phyloP scores from a whole-genome alignment of 35 echinoderm and acorn worm species.

The Apostichopus californicus region DNA sequence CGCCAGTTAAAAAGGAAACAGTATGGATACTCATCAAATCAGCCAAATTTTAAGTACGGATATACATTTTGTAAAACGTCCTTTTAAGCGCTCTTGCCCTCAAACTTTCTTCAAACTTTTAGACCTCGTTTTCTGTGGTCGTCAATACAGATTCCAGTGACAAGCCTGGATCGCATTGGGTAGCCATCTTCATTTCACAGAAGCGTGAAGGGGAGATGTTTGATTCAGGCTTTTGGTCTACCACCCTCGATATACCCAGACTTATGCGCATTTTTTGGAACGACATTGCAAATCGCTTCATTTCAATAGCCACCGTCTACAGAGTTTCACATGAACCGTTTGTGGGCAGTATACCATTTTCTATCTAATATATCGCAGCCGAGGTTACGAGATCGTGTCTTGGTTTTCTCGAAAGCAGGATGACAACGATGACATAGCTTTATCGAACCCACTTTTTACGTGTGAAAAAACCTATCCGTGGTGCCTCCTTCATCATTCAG shows the following conservation, averaged over 20 bases:
- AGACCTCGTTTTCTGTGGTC: neutral
- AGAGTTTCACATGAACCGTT: neutral
- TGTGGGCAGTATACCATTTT: neutral
- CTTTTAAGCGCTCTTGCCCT: neutral
- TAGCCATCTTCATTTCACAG: slow-evolving; percentile 7
- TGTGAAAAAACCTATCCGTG: neutral
- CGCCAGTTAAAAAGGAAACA: neutral
- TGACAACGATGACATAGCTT: neutral
- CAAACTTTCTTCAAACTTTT: neutral
- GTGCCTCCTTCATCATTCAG: neutral
- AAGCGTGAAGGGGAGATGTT: neutral
- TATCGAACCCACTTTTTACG: slow-evolving; percentile 5
- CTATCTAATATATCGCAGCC: neutral
- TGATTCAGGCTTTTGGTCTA: slow-evolving; percentile 26
- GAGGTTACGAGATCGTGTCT: neutral
- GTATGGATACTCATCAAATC: slow-evolving; percentile 14
- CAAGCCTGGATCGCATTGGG: neutral
- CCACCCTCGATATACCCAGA: neutral
- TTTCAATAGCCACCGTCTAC: neutral
- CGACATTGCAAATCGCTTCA: neutral
- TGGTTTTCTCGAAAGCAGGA: neutral
- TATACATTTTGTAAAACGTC: neutral
- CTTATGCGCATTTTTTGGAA: neutral
- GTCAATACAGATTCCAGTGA: slow-evolving; percentile 23
- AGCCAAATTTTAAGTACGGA: neutral